Base-by-base conservation (phyloP, 1,140 invertebrate species). In the Ctenoplectra terminalis region DNA sequence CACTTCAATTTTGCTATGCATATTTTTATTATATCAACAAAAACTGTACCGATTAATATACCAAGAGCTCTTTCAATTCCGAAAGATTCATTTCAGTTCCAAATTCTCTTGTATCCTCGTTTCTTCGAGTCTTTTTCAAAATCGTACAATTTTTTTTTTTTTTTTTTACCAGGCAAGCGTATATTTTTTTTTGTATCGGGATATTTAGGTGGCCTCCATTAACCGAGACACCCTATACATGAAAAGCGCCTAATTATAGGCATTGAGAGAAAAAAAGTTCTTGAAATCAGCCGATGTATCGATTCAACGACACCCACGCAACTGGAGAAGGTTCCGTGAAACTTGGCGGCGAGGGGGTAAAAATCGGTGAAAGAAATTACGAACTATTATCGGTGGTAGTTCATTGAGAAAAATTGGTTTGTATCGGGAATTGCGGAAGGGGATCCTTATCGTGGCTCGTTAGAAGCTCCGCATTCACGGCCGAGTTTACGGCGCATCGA, bases 301-400 rank as follows among this genome's bases (percentile, higher is more conserved):
- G 37, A 66, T 64, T 17, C 13, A 58, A 11, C 54, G 20, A 52
- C 50, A n/a, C 50, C 37, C 6, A 6, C 7, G 13, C 58, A 7
- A 23, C 11, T 2, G 15, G 17, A 6, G 13, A 9, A n/a, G 13
- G 54, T 56, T 11, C 9, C 26, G 9, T 0, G 60, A 61, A 11
- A 37, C 15, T n/a, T n/a, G n/a, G 26, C 20, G 13, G 13, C 7
- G 37, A 26, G 31, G 50, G 31, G 23, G 40, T 64, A 40, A 37
- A 31, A 60, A 60, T 40, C 37, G 31, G 46, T 73, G 64, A 79
- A 85, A 84, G 74, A 85, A 85, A 85, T 85, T 67, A 56, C 82
- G 0, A 66, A 52, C 60, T 40, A 75, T 64, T 66, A 75, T 40
- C 46, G 34, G 11, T 9, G 73, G n/a, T 0, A 34, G 40, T 77